Base-by-base conservation (phyloP, 2,888 invertebrate species). In the Ichneumoninae sp. region DNA sequence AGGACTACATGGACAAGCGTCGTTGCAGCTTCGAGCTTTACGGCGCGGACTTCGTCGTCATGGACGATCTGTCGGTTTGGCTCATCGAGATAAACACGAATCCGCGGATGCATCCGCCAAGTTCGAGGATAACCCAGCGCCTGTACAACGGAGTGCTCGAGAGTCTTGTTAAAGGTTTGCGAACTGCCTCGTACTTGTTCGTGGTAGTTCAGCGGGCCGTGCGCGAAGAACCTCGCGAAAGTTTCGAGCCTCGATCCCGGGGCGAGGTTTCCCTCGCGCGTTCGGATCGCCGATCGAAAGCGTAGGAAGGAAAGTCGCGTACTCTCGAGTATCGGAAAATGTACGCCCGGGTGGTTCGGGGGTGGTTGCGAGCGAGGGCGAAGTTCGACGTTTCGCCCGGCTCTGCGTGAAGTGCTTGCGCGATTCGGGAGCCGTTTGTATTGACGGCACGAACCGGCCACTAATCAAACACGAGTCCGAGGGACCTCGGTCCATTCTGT, bases 1-100 rank as follows among this genome's bases (percentile, higher is more conserved):
- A 98, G 93, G 96, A 97, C 87, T 95, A 96, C 86, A 95, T 97
- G 88, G 95, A 96, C 52, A 94, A 95, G 26, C 94, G 96, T 84
- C 95, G 95, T 90, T 97, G 97, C 90, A 96, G 97, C 80, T 98
- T 98, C 94, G 98, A 98, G 93, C 92, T 88, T 52, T 98, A 98
- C 92, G 98, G 98, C 6, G 98, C 98, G 75, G 98, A 99, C 94
- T 98, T 98, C 92, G 97, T 98, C 95, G 93, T 98, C 52, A 97
- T 97, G 81, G 96, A 98, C 90, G 96, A 97, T 89, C 97, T 96
- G 89, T 95, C 96, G 85, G 98, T 98, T 0, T 98, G 98, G 97
- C 94, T 98, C 84, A 97, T 99, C 89, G 98, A 99, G 95, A 98
- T 98, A 87, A 98, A 99, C 94, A 97, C 97, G 1, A 96, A 97